These are phyloP conservation scores for Piliocolobus tephrosceles DNA, from an alignment of 2,113 vertebrate genomes.

Conservation along the genomic window DNA sequence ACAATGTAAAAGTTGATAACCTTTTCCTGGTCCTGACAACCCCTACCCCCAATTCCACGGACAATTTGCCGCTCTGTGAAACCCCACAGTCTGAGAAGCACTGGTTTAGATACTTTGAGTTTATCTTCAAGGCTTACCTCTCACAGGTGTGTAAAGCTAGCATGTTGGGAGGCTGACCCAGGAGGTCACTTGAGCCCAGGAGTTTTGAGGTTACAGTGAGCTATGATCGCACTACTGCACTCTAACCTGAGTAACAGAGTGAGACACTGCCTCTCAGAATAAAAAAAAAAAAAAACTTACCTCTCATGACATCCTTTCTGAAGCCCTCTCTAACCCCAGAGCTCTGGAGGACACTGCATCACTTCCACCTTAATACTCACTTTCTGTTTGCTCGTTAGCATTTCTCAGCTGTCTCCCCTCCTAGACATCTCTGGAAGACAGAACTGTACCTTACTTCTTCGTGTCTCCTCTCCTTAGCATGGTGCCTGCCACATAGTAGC, in stretches of 20 bases:
- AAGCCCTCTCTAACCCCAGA: not conserved
- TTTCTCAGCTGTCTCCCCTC: fast-evolving
- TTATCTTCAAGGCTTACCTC: not conserved
- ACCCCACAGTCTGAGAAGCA: not conserved
- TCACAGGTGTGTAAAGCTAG: not conserved
- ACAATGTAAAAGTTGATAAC: not conserved
- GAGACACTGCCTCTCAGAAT: too few species aligned
- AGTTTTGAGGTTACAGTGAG: too few species aligned
- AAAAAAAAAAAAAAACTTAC: too few species aligned
- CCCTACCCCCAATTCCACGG: fast-evolving
- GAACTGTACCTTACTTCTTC: not conserved
- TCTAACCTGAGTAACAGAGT: too few species aligned
- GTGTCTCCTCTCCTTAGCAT: not conserved
- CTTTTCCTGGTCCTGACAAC: not conserved
- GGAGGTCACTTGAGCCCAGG: too few species aligned
- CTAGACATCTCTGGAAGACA: not conserved
- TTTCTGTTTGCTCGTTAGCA: not conserved
- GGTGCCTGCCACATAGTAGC: not conserved
- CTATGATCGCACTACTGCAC: too few species aligned
- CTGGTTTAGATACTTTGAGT: not conserved
- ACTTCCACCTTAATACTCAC: fast-evolving
- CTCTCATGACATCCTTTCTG: not conserved
- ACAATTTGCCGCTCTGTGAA: fast-evolving
- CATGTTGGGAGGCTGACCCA: too few species aligned
- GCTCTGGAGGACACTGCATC: not conserved